Base-by-base conservation (phyloP, 2,888 invertebrate species). In the Pachydiplax longipennis region DNA sequence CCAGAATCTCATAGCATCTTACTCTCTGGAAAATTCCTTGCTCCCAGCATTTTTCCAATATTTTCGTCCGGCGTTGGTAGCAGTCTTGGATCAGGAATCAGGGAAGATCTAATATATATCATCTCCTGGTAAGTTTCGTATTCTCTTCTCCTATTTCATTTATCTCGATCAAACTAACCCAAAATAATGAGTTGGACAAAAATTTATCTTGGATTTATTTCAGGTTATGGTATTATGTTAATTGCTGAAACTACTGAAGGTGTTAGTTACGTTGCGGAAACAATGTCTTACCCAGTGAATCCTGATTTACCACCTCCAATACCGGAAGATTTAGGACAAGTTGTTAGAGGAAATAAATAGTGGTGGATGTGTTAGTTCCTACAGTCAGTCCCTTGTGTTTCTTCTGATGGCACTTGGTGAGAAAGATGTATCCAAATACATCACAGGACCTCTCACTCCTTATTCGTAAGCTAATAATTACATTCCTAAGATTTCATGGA, bases 371-470 rank as follows among this genome's bases (percentile, higher is more conserved):
- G 96, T 98, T 0, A 99, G 99, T 94, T 97, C 98, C 0, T 94
- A 96, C 81, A 97, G 97, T 93, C 99, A 99, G 94, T 96, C 97
- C 94, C 94, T 99, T 91, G 96, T 97, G 0, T 96, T 97, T 18
- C 95, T 99, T n/a, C 98, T 97, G 94, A 99, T 99, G 99, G 97
- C 98, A 0, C 95, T 99, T 6, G 97, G 98, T 0, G 98, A 97
- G 93, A 98, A 98, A 93, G 98, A 99, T 94, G 97, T 99, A 48
- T 99, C 98, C 53, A 98, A 98, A 94, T 95, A 95, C 91, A 93
- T 95, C 91, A 94, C 94, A 40, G 97, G 97, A 22, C 95, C 96
- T n/a, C 93, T 96, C 13, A 95, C 96, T 65, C 95, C 95, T 58
- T 95, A 96, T 92, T 95, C 95, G 96, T 96, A 93, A 94, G 95